Evolutionary conservation across 2,113 vertebrate species (phyloP), one percentile per base, ranked within the genome.

Genomic region (Pungitius pungitius): DNA sequence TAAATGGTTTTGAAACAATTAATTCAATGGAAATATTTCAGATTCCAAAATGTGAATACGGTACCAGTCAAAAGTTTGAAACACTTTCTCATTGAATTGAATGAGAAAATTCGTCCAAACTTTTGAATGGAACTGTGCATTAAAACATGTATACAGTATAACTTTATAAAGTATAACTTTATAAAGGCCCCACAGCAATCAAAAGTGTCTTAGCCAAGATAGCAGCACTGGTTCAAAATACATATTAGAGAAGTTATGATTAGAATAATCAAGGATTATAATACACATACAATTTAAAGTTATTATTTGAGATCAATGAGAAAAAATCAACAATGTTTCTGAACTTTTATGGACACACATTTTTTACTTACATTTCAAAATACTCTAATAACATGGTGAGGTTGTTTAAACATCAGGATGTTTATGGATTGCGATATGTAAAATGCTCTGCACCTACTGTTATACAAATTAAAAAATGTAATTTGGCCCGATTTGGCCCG

Each of bases 401-500:
- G 37, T 40, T 26, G 0, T 22, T 62, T 1, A 0, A 20, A 45
- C 35, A 27, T 15, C 15, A 47, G n/a, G 8, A 42, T 24, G 40
- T 62, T 37, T n/a, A 57, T 6, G 55, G n/a, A 26, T 22, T 22
- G 4, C 39, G 39, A 40, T 45, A 54, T 37, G 3, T 2, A 42
- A 30, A 27, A 22, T 20, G 8, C 10, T 43, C 14, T 69, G 37
- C 14, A 54, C 2, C 51, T 54, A 8, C 3, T 54, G 7, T 30
- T 3, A 73, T 7, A 11, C 8, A 43, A 55, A 7, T 45, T 37
- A 15, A n/a, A 4, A 33, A 8, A 39, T 27, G 30, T 2, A 42
- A 27, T 68, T 45, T 49, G 8, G 30, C 47, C 82, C 77, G 67
- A 65, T 67, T 45, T 58, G 49, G 68, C 78, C 57, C 52, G 33